phyloP scores from a whole-genome alignment of 2,113 vertebrate species.

The Cygnus buccinator region DNA sequence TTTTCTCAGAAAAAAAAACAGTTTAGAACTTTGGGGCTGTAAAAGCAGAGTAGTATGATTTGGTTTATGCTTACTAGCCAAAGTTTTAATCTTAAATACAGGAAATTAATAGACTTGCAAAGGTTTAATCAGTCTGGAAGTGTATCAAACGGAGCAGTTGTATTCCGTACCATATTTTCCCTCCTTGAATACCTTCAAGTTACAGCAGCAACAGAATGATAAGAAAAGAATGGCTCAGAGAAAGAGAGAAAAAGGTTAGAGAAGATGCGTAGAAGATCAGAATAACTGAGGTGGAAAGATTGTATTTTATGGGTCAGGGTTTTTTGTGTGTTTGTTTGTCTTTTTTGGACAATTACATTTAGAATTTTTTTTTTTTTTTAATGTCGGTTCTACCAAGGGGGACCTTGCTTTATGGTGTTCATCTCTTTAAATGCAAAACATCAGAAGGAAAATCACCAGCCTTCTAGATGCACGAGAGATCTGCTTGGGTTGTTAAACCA shows the following conservation, averaged over 20 bases:
- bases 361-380: not conserved
- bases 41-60: not conserved
- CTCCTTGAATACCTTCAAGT: not conserved
- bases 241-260: not conserved
- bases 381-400: not conserved
- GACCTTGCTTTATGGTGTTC: not conserved
- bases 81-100: not conserved
- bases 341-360: not conserved
- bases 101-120: not conserved
- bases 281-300: not conserved
- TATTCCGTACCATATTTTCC: not conserved
- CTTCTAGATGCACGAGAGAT: not conserved
- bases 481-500: not conserved
- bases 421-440: not conserved
- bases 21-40: not conserved
- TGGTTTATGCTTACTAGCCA: not conserved
- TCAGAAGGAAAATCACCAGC: not conserved
- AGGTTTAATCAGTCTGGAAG: not conserved
- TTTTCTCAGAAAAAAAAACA: not conserved
- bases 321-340: accelerated
- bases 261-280: not conserved
- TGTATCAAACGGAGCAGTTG: not conserved
- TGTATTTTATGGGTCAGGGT: not conserved
- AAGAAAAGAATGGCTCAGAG: not conserved
- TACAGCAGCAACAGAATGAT: not conserved